Percentiles rank a stretch among this genome's conserved stretches.
phyloP scores from a whole-genome alignment of 2,888 invertebrate species.

The Cartodere bifasciata region DNA sequence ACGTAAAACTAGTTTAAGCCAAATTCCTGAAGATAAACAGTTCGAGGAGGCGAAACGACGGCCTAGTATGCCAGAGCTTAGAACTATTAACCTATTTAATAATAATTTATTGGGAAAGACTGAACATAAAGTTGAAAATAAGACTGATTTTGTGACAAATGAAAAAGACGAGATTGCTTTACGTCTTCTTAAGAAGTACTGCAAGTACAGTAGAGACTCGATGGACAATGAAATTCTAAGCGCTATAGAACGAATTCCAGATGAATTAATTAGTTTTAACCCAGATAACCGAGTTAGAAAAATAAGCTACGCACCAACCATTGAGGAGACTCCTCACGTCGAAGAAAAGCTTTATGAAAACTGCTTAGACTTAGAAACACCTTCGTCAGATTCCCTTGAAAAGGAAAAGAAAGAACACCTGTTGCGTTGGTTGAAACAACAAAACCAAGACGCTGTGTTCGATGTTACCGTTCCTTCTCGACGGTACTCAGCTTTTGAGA shows the following conservation, averaged over 20 bases:
- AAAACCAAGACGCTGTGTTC: conserved; percentile 23
- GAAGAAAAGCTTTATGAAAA: conserved; percentile 34
- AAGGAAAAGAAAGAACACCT: conserved; percentile 33
- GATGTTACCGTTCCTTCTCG: conserved; percentile 14
- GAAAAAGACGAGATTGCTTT: conserved; percentile 34
- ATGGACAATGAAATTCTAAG: conserved; percentile 31
- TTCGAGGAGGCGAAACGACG: conserved; percentile 22
- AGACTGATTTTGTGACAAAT: conserved; percentile 27
- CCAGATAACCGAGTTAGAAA: conserved; percentile 22
- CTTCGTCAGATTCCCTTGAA: conserved; percentile 25
- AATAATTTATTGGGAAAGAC: conserved; percentile 31
- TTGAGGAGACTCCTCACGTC: conserved; percentile 15
- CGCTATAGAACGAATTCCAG: conserved; percentile 27
- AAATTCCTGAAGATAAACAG: conserved; percentile 27
- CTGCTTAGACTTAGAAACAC: conserved; percentile 23
- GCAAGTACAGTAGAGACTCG: conserved; percentile 32
- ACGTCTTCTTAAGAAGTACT: conserved; percentile 33
- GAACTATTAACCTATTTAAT: conserved; percentile 32
- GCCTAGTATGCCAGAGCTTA: conserved; percentile 28
- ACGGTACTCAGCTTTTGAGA: conserved; percentile 22
- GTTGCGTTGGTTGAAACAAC: conserved; percentile 33
- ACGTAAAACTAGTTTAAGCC: conserved; percentile 25
- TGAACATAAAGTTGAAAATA: conserved; percentile 21
- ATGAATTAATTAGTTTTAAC: conserved; percentile 14
- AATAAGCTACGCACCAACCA: conserved; percentile 25